Conservation (phyloP, 2,888 invertebrate genomes). For the Tinea semifulvella region DNA sequence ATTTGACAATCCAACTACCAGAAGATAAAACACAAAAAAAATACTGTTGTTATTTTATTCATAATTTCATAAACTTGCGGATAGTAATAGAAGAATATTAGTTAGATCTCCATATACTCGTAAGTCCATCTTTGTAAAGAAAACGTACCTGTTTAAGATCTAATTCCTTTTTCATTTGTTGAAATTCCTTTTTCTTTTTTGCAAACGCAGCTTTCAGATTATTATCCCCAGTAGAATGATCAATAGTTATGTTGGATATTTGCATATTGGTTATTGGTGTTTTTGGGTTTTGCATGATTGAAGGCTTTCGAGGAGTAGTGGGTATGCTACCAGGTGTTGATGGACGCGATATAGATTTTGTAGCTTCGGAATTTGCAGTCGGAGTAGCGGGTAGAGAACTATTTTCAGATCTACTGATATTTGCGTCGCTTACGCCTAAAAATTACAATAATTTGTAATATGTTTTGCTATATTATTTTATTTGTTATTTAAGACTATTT, state of each 20-base stretch:
- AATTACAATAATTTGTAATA: too few species aligned
- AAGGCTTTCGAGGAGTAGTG: conserved; percentile 29
- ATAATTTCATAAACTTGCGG: too few species aligned
- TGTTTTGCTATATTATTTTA: too few species aligned
- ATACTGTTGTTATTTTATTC: too few species aligned
- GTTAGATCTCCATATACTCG: too few species aligned
- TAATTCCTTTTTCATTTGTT: conserved; percentile 48
- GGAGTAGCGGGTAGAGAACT: conserved; percentile 22
- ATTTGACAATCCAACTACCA: too few species aligned
- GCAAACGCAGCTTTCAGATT: conserved; percentile 21
- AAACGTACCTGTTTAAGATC: conserved; percentile 49
- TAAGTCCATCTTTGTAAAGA: not conserved
- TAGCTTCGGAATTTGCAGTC: conserved; percentile 13
- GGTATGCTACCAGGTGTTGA: conserved; percentile 31
- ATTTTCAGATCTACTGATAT: too few species aligned
- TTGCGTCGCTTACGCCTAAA: too few species aligned
- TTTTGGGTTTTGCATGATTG: not conserved
- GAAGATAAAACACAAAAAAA: too few species aligned
- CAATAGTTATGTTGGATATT: not conserved
- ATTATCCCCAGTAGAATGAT: not conserved
- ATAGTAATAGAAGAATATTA: too few species aligned
- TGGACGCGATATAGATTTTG: conserved; percentile 13
- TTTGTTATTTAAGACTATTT: too few species aligned
- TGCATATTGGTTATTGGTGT: not conserved
- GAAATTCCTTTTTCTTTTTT: conserved; percentile 40